Evolutionary conservation across 2,113 vertebrate genomes (phyloP), one percentile per base, ranked within the genome.

Genomic region (Callionymus lyra): DNA sequence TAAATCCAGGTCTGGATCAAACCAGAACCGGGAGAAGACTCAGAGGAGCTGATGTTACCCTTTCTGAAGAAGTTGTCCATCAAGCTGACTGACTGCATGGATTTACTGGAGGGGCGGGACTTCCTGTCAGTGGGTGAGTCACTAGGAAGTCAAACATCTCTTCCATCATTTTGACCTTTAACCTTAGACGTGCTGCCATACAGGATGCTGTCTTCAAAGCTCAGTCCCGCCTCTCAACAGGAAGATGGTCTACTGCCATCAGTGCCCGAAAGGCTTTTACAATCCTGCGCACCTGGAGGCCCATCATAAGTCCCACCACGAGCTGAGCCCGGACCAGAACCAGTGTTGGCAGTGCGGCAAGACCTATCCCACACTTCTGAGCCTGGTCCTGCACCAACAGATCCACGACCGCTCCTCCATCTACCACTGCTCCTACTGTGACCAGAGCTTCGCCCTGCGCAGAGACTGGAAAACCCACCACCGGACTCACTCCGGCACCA

Each of bases 391-490:
- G 38, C 77, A 80, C 50, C 77, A 75, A 47, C 68, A 72, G 49
- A 41, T 72, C 42, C 77, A 80, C 11, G 12, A 59, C n/a, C 66
- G 74, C 27, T 10, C 21, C 2, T 16, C 50, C 12, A 54, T 59
- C 0, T 74, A 80, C 64, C 38, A 1, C 3, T 80, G 77, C 44
- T 66, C 66, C 0, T 66, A 77, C 71, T 80, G 74, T 12, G 37
- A 73, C 34, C 41, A 50, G 34, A 57, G 58, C 41, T 80, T 77
- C 1, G 53, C 71, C 3, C 56, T 70, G 45, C 70, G 70, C 53
- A 34, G 71, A 17, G 70, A 79, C 56, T 73, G 61, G 71, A 72
- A 73, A 44, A 71, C 71, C 1, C 77, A 80, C 39, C 60, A 80
- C 49, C 54, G 68, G 2, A 71, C 51, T 0, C 77, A 79, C 57